Conservation (phyloP, 2,888 invertebrate species). For the Spilosoma lubricipeda region DNA sequence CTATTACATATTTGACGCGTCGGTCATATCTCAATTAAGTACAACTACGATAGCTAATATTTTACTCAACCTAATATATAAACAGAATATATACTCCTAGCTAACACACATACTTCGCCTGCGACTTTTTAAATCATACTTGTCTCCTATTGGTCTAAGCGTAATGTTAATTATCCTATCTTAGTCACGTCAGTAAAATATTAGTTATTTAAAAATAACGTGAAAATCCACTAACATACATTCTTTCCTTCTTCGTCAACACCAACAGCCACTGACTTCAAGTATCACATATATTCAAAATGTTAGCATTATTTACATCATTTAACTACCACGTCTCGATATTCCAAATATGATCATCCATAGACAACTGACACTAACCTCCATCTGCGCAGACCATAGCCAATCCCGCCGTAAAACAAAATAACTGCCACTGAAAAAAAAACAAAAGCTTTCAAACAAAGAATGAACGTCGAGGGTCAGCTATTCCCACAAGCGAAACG, state of each 20-base stretch:
- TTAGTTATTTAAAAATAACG: too few species aligned
- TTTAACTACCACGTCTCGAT: not conserved
- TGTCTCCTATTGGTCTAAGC: too few species aligned
- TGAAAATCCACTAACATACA: not conserved
- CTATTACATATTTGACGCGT: not conserved
- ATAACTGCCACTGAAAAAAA: constrained; percentile 59
- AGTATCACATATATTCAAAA: not conserved
- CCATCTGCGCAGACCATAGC: constrained; percentile 60
- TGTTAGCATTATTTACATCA: not conserved
- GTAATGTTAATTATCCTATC: too few species aligned
- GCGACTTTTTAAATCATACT: too few species aligned
- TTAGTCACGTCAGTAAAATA: too few species aligned
- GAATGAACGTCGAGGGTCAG: constrained; percentile 76
- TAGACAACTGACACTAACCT: constrained; percentile 34
- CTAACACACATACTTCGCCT: too few species aligned
- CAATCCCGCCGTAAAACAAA: constrained; percentile 63
- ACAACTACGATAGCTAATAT: not conserved
- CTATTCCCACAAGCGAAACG: constrained; percentile 73
- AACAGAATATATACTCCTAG: not conserved
- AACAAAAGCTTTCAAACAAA: constrained; percentile 67
- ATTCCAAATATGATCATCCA: constrained; percentile 18
- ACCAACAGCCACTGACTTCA: not conserved
- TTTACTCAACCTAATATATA: not conserved
- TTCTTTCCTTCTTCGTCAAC: not conserved
- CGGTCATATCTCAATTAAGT: too few species aligned